Evolutionary conservation across 2,113 vertebrate genomes (phyloP), one percentile per base, ranked within the genome.

Genomic region (Procavia capensis): DNA sequence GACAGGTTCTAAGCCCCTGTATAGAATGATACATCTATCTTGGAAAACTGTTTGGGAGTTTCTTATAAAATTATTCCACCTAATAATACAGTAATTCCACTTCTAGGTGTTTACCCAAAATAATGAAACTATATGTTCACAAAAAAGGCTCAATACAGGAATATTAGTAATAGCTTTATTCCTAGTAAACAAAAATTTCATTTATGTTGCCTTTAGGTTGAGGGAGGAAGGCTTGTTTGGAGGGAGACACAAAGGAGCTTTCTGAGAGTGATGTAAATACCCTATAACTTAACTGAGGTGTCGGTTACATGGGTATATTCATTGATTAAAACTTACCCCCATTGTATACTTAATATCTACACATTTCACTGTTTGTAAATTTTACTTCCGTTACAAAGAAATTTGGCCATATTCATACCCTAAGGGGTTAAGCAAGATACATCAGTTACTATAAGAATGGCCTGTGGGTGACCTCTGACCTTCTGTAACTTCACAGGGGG

Each of bases 321-420:
- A 50, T 84, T 93, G 86, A 24, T 50, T 86, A 93, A 94, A 91
- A 82, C 50, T 34, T 63, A 54, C 34, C 6, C 6, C 64, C 59
- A 19, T 70, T 85, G 9, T 76, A 85, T 10, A 75, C 27, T 64
- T 85, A 81, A 20, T 66, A 50, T 54, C 31, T 91, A 27, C 66
- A 14, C 43, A 61, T 91, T 92, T 95, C 34, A n/a, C 41, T 83
- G 0, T 36, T 10, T 50, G 29, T 75, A 75, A 66, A 86, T 47
- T 61, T 83, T 68, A 87, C 5, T 6, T 88, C 20, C 27, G 11
- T 84, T 83, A 86, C 29, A 88, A 87, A 90, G 43, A 90, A 94
- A 94, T 39, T 16, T 36, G n/a, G 59, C 59, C 31, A 43, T 54
- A 34, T 36, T 57, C 17, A 87, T 29, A 86, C 64, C 34, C 61